These are phyloP conservation scores for Myxocyprinus asiaticus DNA, from an alignment of 2,113 vertebrate species.

Conservation along the genomic window DNA sequence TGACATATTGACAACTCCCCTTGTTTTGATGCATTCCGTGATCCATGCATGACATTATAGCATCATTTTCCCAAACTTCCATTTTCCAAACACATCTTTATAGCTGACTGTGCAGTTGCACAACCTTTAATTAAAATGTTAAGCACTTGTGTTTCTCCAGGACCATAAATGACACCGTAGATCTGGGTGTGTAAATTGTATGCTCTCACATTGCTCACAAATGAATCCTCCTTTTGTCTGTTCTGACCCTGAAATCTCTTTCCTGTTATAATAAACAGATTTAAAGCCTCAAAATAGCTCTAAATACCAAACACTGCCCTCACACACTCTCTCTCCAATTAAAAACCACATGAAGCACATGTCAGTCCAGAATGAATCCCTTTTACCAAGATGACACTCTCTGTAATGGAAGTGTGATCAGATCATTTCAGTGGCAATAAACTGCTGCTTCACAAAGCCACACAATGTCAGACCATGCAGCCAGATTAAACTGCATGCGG, in stretches of 20 bases:
- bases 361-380: constrained; percentile 26
- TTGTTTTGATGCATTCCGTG: too few relatives aligned
- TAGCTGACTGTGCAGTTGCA: not conserved
- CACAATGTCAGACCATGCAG: constrained; percentile 59
- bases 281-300: constrained; percentile 40
- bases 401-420: constrained; percentile 65
- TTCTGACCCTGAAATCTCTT: constrained; percentile 47
- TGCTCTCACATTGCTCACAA: constrained; percentile 25
- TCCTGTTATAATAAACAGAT: constrained; percentile 37
- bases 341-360: constrained; percentile 11
- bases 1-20: too few relatives aligned
- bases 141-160: constrained; percentile 19
- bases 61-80: not conserved
- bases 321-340: constrained; percentile 9
- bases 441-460: constrained; percentile 67
- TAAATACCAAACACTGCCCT: constrained; percentile 23
- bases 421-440: constrained; percentile 63
- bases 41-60: not conserved
- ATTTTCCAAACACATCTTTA: too few relatives aligned
- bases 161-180: constrained; percentile 37
- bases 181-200: constrained; percentile 50
- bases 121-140: constrained; percentile 44
- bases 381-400: constrained; percentile 38
- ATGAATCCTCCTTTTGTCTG: constrained; percentile 42
- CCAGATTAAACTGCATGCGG: constrained; percentile 54